Evolutionary conservation across 1,140 invertebrate species (phyloP).

Genomic region (Nasonia giraulti): DNA sequence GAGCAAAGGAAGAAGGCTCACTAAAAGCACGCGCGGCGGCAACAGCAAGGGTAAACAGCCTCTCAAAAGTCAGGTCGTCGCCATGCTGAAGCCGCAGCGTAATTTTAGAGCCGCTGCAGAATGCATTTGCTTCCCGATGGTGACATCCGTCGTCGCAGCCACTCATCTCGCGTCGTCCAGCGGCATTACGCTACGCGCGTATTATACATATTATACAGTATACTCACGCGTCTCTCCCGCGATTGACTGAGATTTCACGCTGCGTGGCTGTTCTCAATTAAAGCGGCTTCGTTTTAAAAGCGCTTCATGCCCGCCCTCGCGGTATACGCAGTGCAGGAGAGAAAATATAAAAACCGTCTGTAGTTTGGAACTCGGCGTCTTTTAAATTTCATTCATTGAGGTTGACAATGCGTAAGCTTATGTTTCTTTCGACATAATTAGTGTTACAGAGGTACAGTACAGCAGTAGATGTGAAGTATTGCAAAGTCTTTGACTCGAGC

Average conservation of each 20-base stretch:
- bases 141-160: constrained; percentile 47
- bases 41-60: neutral
- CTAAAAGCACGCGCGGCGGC: neutral
- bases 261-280: constrained; percentile 28
- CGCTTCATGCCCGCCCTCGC: neutral
- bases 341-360: no score
- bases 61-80: neutral
- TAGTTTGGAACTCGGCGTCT: neutral
- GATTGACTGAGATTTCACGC: constrained; percentile 23
- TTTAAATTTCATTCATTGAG: neutral
- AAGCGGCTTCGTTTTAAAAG: constrained; percentile 1
- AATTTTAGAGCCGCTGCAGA: constrained; percentile 33
- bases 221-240: neutral
- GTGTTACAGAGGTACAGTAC: no score
- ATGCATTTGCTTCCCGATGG: constrained; percentile 36
- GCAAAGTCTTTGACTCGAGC: no score
- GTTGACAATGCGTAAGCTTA: neutral
- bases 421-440: no score
- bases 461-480: no score
- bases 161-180: constrained; percentile 19
- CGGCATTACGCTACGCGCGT: neutral
- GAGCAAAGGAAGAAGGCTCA: neutral
- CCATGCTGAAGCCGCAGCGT: neutral
- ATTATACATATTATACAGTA: neutral
- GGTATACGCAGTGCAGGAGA: neutral